A percentile compares a stretch with the other conserved stretches of the same genome.
These are phyloP conservation scores for Aradus depressus DNA, from an alignment of 2,888 invertebrate species.

Conservation along the genomic window DNA sequence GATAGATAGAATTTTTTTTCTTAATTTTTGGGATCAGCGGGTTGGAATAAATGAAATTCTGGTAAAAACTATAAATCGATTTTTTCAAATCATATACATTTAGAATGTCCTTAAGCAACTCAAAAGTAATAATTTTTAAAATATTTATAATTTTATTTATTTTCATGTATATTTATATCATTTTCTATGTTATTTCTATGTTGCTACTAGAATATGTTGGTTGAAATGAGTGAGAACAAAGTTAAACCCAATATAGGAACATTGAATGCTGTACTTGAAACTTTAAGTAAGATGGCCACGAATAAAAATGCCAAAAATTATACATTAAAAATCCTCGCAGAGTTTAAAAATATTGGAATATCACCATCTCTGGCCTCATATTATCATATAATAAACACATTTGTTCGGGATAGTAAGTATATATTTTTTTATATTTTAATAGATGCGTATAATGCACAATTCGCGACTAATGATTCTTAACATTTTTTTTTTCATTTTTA, in stretches of 20 bases:
- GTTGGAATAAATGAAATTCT: too few species aligned
- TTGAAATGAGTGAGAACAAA: conserved; percentile 50
- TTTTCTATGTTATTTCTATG: background rate
- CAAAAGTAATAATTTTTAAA: conserved; percentile 16
- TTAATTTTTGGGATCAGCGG: too few species aligned
- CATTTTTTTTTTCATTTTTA: too few species aligned
- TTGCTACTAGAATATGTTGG: conserved; percentile 43
- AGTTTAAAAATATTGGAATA: conserved; percentile 55
- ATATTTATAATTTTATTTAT: background rate
- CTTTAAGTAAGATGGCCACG: conserved; percentile 40
- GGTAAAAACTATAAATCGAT: too few species aligned
- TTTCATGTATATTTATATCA: background rate
- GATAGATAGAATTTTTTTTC: too few species aligned
- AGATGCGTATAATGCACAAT: background rate
- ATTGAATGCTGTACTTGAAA: conserved; percentile 50
- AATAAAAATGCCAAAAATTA: conserved; percentile 38
- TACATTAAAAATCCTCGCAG: conserved; percentile 45
- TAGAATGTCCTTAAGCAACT: too few species aligned
- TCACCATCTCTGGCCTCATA: conserved; percentile 65
- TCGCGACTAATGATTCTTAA: too few species aligned
- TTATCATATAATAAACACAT: conserved; percentile 56
- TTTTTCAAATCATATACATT: too few species aligned
- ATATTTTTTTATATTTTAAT: background rate
- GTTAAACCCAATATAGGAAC: conserved; percentile 55
- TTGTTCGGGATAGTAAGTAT: conserved; percentile 11